phyloP scores from a whole-genome alignment of 2,797 vertebrate species.

The Acrocephalus scirpaceus region DNA sequence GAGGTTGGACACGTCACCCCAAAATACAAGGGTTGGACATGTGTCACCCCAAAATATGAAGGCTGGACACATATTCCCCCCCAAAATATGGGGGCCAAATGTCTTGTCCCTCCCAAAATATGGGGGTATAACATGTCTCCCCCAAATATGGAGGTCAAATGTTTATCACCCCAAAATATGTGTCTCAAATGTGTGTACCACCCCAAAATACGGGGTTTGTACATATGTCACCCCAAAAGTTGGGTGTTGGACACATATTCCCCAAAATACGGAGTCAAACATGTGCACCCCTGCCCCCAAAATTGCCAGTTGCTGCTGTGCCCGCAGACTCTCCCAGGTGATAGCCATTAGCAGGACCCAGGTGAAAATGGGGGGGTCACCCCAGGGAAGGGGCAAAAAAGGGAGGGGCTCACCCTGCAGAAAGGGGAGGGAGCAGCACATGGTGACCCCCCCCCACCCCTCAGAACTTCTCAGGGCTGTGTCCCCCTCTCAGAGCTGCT shows the following conservation, averaged over 20 bases:
- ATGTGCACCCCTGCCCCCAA: not conserved
- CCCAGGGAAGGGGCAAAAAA: not conserved
- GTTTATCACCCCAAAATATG: not conserved
- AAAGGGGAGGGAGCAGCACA: not conserved
- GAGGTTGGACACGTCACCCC: not conserved
- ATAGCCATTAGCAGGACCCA: not conserved
- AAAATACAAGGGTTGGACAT: not conserved
- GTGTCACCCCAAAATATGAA: not conserved
- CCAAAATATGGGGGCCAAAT: not conserved
- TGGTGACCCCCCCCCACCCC: not conserved
- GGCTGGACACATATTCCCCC: accelerated
- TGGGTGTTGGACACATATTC: not conserved
- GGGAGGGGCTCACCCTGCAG: not conserved
- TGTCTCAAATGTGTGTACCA: not conserved
- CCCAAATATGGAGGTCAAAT: not conserved
- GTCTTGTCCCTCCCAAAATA: not conserved
- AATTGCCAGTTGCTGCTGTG: not conserved
- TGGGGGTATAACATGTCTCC: not conserved
- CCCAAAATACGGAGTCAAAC: not conserved
- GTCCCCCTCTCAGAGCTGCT: not conserved
- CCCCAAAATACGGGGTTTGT: not conserved
- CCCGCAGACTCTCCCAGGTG: not conserved
- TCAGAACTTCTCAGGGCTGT: too few species aligned
- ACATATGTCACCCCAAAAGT: not conserved
- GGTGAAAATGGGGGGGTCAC: not conserved